Evolutionary conservation across 2,113 vertebrate species (phyloP).

Genomic region (Rhinichthys klamathensis): DNA sequence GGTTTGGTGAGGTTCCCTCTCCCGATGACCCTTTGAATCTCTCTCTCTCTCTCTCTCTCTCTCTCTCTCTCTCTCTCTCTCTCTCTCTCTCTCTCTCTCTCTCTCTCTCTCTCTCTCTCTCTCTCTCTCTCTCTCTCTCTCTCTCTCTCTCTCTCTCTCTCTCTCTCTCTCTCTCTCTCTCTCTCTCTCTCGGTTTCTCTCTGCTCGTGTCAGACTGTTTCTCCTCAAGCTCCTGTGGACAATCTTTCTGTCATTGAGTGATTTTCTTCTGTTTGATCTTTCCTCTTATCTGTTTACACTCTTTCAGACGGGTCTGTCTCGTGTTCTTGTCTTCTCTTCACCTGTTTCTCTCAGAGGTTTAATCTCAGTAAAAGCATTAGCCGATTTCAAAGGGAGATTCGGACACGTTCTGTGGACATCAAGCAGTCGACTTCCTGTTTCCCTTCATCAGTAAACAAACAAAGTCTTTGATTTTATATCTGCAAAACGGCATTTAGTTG

Average conservation of each 20-base stretch:
- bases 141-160: conserved; percentile 39
- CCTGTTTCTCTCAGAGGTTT: not conserved
- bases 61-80: conserved; percentile 31
- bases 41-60: conserved; percentile 38
- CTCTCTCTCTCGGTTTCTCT: conserved; percentile 15
- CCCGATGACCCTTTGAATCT: not conserved
- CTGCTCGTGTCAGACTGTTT: not conserved
- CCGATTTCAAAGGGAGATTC: not conserved
- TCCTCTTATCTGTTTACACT: not conserved
- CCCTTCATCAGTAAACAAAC: not conserved
- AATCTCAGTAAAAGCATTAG: conserved; percentile 5
- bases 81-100: conserved; percentile 34
- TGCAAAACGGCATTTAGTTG: not conserved
- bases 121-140: conserved; percentile 35
- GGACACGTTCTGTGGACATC: not conserved
- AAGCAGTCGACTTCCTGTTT: not conserved
- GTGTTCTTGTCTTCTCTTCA: not conserved
- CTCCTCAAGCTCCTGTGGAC: not conserved
- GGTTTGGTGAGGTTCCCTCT: not conserved
- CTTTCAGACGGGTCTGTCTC: not conserved
- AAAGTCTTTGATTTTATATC: conserved; percentile 3
- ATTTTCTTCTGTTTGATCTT: not conserved
- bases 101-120: conserved; percentile 16
- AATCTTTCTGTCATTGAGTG: not conserved
- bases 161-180: conserved; percentile 38